Percentiles rank a stretch among this genome's conserved stretches.
These are phyloP conservation scores for Sorex araneus DNA, from an alignment of 2,113 vertebrate genomes.

Conservation along the genomic window DNA sequence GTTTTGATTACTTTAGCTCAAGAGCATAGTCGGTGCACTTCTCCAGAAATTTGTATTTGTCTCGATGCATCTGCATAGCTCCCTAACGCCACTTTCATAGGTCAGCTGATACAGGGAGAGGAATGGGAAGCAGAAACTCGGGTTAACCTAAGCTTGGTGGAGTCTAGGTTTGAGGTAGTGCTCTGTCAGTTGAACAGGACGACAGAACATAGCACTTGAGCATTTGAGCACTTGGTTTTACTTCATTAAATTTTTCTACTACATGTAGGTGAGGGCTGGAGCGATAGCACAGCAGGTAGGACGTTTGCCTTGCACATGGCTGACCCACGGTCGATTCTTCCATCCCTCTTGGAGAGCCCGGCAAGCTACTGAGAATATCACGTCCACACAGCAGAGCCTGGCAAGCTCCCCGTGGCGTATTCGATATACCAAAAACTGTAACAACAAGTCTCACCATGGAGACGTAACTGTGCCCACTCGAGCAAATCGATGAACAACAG, in stretches of 20 bases:
- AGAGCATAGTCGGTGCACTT: not conserved
- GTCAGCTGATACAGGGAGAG: not conserved
- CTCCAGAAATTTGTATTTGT: not conserved
- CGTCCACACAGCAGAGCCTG: no score
- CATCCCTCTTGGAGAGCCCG: no score
- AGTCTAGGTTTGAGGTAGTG: not conserved
- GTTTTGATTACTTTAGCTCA: slow-evolving; percentile 32
- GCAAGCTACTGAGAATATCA: no score
- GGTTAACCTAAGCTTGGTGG: not conserved
- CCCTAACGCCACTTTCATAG: not conserved
- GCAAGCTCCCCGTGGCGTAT: no score
- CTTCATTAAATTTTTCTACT: not conserved
- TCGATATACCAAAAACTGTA: no score
- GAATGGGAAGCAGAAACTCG: not conserved
- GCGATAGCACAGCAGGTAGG: no score
- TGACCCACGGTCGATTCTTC: no score
- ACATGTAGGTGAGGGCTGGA: not conserved
- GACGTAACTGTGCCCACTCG: no score
- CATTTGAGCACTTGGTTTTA: not conserved
- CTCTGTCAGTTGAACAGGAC: not conserved
- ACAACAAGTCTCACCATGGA: no score
- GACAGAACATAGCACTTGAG: not conserved
- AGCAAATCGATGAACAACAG: no score
- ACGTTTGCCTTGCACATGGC: no score
- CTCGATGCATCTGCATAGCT: not conserved